phyloP scores from a whole-genome alignment of 1,140 invertebrate genomes.

The Caenorhabditis brenneri region DNA sequence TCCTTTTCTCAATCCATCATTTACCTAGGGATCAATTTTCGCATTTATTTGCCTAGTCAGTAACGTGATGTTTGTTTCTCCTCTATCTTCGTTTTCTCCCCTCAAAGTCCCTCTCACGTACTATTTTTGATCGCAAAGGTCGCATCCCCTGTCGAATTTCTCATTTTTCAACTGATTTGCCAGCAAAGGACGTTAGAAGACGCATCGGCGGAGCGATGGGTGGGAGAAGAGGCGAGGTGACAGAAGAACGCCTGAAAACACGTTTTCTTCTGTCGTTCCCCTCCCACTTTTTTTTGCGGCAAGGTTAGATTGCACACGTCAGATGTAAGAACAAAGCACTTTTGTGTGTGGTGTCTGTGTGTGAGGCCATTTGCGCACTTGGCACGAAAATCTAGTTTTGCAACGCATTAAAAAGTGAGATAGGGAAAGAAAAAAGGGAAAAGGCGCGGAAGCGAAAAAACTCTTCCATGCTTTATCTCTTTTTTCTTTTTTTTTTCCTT shows the following conservation, averaged over 20 bases:
- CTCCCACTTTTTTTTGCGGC: not conserved
- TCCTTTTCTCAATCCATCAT: not conserved
- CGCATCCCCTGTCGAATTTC: not conserved
- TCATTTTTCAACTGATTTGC: constrained; percentile 17
- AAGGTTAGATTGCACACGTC: constrained; percentile 43
- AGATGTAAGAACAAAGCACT: constrained; percentile 42
- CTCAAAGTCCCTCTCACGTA: not conserved
- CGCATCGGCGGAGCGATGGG: not conserved
- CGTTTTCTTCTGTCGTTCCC: constrained; percentile 23
- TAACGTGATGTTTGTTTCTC: constrained; percentile 37
- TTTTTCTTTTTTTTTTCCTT: not conserved
- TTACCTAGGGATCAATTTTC: constrained; percentile 22
- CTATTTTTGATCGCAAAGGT: constrained; percentile 27
- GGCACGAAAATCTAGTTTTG: constrained; percentile 41
- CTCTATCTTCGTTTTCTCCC: not conserved
- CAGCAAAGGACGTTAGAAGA: no score
- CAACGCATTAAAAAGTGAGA: constrained; percentile 35
- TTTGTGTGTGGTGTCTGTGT: constrained; percentile 12
- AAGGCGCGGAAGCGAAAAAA: not conserved
- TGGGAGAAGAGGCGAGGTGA: not conserved
- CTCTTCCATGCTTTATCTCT: constrained; percentile 1
- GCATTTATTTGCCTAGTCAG: constrained; percentile 27
- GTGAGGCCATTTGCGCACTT: constrained; percentile 35
- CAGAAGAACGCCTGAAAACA: constrained; percentile 32
- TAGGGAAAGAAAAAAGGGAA: not conserved